Conservation (phyloP, 2,113 vertebrate species). For the Globicephala melas region DNA sequence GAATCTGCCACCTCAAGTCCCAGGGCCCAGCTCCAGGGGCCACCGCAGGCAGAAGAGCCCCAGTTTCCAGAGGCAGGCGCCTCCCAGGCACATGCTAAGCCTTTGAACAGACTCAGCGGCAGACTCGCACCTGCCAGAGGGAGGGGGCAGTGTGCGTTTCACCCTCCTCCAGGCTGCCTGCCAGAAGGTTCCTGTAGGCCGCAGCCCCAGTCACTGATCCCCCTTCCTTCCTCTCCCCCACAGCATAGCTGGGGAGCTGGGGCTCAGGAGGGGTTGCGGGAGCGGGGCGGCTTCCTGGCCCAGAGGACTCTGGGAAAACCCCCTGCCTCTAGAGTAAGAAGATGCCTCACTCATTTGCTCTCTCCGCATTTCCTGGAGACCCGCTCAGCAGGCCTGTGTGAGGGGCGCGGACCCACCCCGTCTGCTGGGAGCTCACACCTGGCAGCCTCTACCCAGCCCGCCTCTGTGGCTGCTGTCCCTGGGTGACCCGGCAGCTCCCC, state of each 20-base stretch:
- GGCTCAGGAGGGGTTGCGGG: no score
- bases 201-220: not conserved
- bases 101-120: slow-evolving; percentile 49
- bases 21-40: not conserved
- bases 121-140: not conserved
- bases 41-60: not conserved
- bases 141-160: not conserved
- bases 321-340: not conserved
- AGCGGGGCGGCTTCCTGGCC: not conserved
- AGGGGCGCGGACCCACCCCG: not conserved
- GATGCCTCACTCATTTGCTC: not conserved
- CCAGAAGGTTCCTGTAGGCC: not conserved
- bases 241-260: not conserved
- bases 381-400: fast-evolving
- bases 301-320: slow-evolving; percentile 37
- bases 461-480: not conserved
- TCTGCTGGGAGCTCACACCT: not conserved
- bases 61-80: not conserved
- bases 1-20: not conserved
- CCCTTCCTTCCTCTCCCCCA: not conserved
- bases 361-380: not conserved
- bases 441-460: not conserved
- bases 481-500: not conserved
- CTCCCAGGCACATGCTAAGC: not conserved
- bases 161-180: not conserved